Conservation (phyloP, 92 coral and sea anemone genomes). For the Actinernus sp. region DNA sequence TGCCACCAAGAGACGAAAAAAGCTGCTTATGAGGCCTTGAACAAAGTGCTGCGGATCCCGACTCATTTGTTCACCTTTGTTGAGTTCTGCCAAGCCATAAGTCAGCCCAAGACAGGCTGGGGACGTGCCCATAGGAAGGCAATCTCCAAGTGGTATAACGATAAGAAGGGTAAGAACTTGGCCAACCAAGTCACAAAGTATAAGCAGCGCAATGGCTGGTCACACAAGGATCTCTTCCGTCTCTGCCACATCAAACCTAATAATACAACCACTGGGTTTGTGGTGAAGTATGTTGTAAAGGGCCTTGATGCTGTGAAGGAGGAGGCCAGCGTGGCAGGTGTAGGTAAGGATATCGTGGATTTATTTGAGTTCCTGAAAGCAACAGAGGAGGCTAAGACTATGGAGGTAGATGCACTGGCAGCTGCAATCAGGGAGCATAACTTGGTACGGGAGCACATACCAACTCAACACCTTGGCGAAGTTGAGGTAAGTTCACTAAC, state of each 20-base stretch:
- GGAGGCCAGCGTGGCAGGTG: conserved; percentile 69
- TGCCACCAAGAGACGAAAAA: conserved; percentile 70
- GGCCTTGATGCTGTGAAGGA: conserved; percentile 71
- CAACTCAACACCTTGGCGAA: conserved; percentile 74
- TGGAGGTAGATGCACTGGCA: conserved; percentile 64
- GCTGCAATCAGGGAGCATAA: conserved; percentile 57
- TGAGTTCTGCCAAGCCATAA: conserved; percentile 71
- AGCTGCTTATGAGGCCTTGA: conserved; percentile 76
- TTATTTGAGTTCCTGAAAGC: conserved; percentile 62
- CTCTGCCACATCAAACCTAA: conserved; percentile 87
- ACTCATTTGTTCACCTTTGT: conserved; percentile 90
- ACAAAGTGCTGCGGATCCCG: conserved; percentile 83
- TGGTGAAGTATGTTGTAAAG: conserved; percentile 79
- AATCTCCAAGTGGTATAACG: conserved; percentile 90
- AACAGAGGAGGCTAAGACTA: conserved; percentile 74
- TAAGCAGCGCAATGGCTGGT: conserved; percentile 94
- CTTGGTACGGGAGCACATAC: conserved; percentile 94
- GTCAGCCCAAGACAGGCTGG: conserved; percentile 90
- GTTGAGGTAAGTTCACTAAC: conserved; percentile 63
- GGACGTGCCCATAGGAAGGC: conserved; percentile 98
- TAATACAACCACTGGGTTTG: conserved; percentile 28
- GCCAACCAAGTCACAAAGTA: conserved; percentile 90
- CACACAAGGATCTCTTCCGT: conserved; percentile 85
- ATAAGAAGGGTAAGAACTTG: conserved; percentile 68
- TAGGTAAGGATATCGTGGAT: conserved; percentile 59